A percentile compares a stretch with the other conserved stretches of the same genome.
Conservation (phyloP, 2,797 vertebrate species). For the Sebastes iracundus region DNA sequence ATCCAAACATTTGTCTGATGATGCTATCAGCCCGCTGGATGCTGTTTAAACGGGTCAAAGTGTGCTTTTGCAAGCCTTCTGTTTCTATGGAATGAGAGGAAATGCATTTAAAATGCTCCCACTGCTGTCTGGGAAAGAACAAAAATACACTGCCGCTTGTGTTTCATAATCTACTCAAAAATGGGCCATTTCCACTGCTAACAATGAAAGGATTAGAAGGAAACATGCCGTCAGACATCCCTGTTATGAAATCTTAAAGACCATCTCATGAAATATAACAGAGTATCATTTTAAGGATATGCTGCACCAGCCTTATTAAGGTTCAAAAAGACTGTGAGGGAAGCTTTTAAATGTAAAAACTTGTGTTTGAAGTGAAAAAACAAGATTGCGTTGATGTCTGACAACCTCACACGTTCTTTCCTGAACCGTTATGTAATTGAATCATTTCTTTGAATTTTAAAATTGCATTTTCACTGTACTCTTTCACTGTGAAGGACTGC, state of each 20-base stretch:
- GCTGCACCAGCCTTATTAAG: not conserved
- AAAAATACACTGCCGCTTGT: conserved; percentile 53
- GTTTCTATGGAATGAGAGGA: conserved; percentile 31
- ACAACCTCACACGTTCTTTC: not conserved
- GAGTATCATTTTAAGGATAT: not conserved
- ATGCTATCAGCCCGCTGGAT: conserved; percentile 18
- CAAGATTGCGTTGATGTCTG: not conserved
- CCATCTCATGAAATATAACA: not conserved
- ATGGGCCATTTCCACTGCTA: conserved; percentile 40
- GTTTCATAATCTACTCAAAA: conserved; percentile 62
- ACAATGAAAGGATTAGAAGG: conserved; percentile 61
- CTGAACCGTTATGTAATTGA: not conserved
- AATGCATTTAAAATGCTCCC: conserved; percentile 44
- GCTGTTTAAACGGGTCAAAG: conserved; percentile 37
- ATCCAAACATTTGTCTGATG: conserved; percentile 17
- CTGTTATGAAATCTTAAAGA: conserved; percentile 47
- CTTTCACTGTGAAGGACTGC: not conserved
- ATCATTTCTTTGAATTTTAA: not conserved
- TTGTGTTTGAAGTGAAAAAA: not conserved
- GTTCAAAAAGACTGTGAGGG: not conserved
- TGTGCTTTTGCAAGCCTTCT: conserved; percentile 15
- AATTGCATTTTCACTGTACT: not conserved
- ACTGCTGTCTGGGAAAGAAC: conserved; percentile 40
- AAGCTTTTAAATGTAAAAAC: not conserved
- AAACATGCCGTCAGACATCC: conserved; percentile 35